Percentiles rank a stretch among this genome's conserved stretches.
phyloP scores from a whole-genome alignment of 1,140 invertebrate genomes.

The Epicauta chinensis region DNA sequence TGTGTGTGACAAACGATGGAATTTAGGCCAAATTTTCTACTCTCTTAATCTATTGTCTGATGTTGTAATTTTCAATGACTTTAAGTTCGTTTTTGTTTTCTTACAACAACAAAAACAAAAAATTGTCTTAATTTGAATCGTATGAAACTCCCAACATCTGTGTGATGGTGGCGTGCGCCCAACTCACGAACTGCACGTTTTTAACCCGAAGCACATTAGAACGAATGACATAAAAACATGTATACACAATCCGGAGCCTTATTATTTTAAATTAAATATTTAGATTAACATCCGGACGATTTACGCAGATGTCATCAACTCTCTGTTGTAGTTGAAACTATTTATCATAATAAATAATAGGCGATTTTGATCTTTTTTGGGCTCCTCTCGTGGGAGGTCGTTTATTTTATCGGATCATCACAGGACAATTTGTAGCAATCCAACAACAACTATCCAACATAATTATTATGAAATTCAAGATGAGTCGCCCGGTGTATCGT shows the following conservation, averaged over 20 bases:
- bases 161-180: constrained; percentile 19
- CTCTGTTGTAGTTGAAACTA: too few species aligned
- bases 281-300: constrained; percentile 4
- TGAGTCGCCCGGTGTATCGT: neutral
- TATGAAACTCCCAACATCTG: too few species aligned
- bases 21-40: too few species aligned
- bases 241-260: constrained; percentile 15
- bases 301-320: neutral
- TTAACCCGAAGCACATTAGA: constrained; percentile 23
- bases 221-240: constrained; percentile 12
- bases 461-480: constrained; percentile 23
- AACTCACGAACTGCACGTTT: constrained; percentile 26
- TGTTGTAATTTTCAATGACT: too few species aligned
- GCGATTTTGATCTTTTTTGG: constrained; percentile 1
- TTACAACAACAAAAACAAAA: too few species aligned
- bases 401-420: constrained; percentile 6
- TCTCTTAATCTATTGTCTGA: too few species aligned
- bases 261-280: constrained; percentile 27
- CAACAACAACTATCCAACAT: constrained; percentile 21
- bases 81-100: too few species aligned
- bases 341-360: too few species aligned
- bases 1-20: too few species aligned
- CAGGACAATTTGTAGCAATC: constrained; percentile 18
- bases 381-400: constrained; percentile 22
- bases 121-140: too few species aligned